These are phyloP conservation scores for Condylostylus longicornis DNA, from an alignment of 1,140 invertebrate species.

Conservation along the genomic window DNA sequence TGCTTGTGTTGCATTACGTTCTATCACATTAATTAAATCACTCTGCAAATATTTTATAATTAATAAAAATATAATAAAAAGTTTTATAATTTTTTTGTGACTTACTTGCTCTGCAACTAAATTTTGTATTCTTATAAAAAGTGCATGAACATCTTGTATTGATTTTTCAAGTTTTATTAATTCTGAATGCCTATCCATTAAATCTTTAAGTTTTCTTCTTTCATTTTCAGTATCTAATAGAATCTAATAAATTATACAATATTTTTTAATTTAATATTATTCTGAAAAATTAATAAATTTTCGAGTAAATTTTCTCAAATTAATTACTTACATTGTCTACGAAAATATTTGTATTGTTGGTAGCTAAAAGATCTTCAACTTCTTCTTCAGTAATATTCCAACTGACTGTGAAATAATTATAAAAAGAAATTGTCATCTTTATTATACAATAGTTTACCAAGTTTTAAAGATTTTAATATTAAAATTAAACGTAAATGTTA, in stretches of 20 bases:
- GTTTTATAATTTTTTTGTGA: no score
- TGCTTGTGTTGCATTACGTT: no score
- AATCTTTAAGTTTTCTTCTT: conserved; percentile 21
- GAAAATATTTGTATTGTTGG: conserved; percentile 29
- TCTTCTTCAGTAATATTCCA: conserved; percentile 27
- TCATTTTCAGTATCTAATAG: conserved; percentile 30
- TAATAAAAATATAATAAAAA: no score
- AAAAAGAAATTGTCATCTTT: neutral
- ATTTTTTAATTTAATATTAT: neutral
- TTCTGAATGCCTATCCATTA: conserved; percentile 28
- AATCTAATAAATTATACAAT: conserved; percentile 13
- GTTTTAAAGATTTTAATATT: neutral
- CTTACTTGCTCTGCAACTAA: conserved; percentile 26
- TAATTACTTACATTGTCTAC: conserved; percentile 25
- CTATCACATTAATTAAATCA: no score
- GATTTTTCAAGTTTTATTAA: conserved; percentile 28
- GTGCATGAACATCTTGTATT: conserved; percentile 28
- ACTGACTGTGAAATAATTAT: conserved; percentile 17
- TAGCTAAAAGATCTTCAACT: conserved; percentile 25
- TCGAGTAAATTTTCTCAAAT: neutral
- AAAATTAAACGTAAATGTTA: no score
- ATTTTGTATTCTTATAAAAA: conserved; percentile 28
- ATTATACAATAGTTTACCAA: neutral
- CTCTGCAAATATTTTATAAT: no score
- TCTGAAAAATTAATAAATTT: neutral